Evolutionary conservation across 2,113 vertebrate species (phyloP).

Genomic region (Phalacrocorax aristotelis): DNA sequence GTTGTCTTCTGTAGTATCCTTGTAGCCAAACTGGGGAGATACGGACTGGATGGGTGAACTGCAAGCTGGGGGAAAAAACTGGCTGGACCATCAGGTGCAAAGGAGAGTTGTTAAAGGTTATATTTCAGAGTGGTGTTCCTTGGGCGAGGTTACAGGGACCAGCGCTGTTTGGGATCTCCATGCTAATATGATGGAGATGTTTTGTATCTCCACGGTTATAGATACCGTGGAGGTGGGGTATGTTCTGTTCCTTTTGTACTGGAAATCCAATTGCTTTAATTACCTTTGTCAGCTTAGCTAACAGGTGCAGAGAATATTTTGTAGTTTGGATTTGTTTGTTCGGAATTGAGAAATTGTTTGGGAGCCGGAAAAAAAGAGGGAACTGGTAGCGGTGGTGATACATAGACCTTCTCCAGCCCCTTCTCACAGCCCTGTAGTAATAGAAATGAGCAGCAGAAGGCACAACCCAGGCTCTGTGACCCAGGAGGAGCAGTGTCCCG

Average conservation of each 20-base stretch:
- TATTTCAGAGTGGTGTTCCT: not conserved
- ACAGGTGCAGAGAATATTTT: not conserved
- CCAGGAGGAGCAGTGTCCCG: not conserved
- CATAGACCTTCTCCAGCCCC: not conserved
- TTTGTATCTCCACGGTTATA: not conserved
- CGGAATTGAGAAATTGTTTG: not conserved
- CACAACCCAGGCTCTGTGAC: not conserved
- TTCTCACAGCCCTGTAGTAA: not conserved
- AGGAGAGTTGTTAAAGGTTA: not conserved
- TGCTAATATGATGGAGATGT: not conserved
- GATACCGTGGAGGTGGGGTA: not conserved
- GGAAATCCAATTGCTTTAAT: not conserved
- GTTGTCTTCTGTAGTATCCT: not conserved
- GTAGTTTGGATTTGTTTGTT: not conserved
- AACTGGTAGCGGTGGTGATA: not conserved
- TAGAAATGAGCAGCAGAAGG: not conserved
- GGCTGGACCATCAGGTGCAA: not conserved
- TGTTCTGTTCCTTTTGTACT: not conserved
- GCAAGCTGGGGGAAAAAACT: not conserved
- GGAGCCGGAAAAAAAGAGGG: not conserved
- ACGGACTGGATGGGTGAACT: accelerated
- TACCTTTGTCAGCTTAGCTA: not conserved
- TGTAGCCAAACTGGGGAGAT: not conserved
- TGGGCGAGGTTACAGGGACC: not conserved
- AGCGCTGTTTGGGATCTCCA: not conserved